Evolutionary conservation across 2,113 vertebrate genomes (phyloP).

Genomic region (Thryonomys swinderianus): DNA sequence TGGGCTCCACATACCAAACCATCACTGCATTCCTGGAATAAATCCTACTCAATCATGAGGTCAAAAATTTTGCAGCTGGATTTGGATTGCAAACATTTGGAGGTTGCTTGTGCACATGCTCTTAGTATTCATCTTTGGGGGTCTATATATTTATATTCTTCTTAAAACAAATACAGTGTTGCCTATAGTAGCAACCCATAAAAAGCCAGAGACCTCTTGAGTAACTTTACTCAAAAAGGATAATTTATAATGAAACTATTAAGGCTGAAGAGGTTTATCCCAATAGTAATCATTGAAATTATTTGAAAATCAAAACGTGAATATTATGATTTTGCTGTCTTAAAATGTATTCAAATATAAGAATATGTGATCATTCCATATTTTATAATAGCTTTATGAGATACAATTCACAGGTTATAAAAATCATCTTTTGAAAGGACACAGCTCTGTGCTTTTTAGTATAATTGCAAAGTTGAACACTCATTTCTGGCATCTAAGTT

Average conservation of each 20-base stretch:
- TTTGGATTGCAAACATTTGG: neutral
- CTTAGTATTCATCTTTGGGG: neutral
- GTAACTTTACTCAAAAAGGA: neutral
- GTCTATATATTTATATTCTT: slow-evolving; percentile 29
- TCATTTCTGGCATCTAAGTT: neutral
- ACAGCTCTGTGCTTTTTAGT: neutral
- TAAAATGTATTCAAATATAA: neutral
- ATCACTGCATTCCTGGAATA: neutral
- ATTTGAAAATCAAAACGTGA: neutral
- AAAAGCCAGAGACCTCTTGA: neutral
- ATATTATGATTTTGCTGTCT: neutral
- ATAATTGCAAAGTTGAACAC: neutral
- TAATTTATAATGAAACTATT: neutral
- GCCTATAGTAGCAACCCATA: neutral
- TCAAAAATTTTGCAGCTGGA: neutral
- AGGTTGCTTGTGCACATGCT: neutral
- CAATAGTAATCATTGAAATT: neutral
- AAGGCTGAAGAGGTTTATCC: neutral
- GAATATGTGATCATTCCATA: neutral
- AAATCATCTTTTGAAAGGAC: neutral
- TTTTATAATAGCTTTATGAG: neutral
- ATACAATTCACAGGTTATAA: neutral
- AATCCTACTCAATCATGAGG: neutral
- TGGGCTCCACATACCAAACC: neutral
- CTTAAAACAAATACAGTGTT: slow-evolving; percentile 12